Evolutionary conservation across 1,140 invertebrate genomes (phyloP).

Genomic region (Monochamus saltuarius): DNA sequence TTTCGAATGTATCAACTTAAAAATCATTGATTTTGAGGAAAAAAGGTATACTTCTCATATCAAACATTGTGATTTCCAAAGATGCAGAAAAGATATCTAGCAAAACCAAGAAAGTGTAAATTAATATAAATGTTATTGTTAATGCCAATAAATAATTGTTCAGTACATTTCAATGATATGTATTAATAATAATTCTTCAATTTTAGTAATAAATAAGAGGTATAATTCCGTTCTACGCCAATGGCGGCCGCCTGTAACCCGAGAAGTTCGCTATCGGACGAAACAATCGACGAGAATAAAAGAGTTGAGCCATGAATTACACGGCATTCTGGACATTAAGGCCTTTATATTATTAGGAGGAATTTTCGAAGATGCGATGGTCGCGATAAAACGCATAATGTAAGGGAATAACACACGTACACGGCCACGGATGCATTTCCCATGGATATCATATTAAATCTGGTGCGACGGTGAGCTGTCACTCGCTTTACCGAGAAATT

Average conservation of each 20-base stretch:
- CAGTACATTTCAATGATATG: too few species aligned
- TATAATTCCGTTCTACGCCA: background rate
- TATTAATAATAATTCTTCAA: too few species aligned
- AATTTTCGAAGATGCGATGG: constrained; percentile 17
- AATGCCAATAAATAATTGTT: too few species aligned
- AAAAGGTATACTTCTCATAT: too few species aligned
- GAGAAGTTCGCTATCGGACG: constrained; percentile 21
- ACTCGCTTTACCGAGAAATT: too few species aligned
- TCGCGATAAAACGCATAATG: constrained; percentile 16
- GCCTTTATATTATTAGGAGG: constrained; percentile 10
- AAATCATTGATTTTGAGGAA: too few species aligned
- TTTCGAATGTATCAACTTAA: too few species aligned
- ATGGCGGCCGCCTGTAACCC: constrained; percentile 6
- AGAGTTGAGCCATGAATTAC: constrained; percentile 24
- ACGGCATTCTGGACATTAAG: background rate
- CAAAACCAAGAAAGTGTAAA: too few species aligned
- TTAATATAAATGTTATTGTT: too few species aligned
- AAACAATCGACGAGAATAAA: constrained; percentile 20
- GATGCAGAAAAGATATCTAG: too few species aligned
- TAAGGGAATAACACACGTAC: constrained; percentile 2
- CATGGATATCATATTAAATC: constrained; percentile 20
- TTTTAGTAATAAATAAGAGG: too few species aligned
- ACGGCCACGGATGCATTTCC: constrained; percentile 1
- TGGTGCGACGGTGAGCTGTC: background rate
- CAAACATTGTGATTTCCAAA: too few species aligned